Percentiles rank a stretch among this genome's conserved stretches.
Evolutionary conservation across 2,113 vertebrate genomes (phyloP).

Genomic region (Dermatemys mawii): DNA sequence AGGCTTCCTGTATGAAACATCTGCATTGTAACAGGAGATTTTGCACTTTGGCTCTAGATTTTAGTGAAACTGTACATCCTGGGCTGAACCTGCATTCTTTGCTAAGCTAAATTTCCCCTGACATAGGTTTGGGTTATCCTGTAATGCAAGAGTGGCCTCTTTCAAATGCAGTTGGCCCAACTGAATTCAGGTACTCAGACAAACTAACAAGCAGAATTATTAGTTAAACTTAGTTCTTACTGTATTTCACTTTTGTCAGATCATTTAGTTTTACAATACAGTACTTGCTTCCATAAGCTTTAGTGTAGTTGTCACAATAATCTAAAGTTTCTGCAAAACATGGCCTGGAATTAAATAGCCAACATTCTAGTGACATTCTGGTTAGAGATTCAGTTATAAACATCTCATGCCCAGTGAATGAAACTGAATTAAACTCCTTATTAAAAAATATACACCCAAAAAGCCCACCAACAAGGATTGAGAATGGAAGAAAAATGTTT

Average conservation of each 20-base stretch:
- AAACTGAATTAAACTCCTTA: rapidly evolving
- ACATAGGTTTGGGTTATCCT: not conserved
- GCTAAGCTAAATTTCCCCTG: not conserved
- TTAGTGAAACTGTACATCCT: not conserved
- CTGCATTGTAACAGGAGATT: conserved; percentile 27
- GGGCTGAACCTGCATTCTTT: not conserved
- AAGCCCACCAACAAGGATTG: not conserved
- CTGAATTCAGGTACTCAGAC: not conserved
- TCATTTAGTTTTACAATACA: not conserved
- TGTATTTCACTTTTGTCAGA: not conserved
- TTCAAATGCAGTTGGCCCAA: not conserved
- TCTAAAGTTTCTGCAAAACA: not conserved
- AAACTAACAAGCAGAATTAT: not conserved
- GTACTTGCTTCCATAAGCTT: not conserved
- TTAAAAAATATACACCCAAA: not conserved
- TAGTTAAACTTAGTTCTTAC: not conserved
- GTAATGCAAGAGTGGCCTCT: not conserved
- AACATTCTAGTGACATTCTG: not conserved
- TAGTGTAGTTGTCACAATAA: not conserved
- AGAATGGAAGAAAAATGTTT: not conserved
- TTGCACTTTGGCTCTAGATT: not conserved
- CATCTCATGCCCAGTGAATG: rapidly evolving
- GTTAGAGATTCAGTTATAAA: not conserved
- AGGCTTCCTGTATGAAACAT: conserved; percentile 71
- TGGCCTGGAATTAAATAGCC: not conserved